phyloP scores from a whole-genome alignment of 30 jellyfish, hydroid and myxozoan genomes.

The Aurelia aurita complex sp. Pacific region DNA sequence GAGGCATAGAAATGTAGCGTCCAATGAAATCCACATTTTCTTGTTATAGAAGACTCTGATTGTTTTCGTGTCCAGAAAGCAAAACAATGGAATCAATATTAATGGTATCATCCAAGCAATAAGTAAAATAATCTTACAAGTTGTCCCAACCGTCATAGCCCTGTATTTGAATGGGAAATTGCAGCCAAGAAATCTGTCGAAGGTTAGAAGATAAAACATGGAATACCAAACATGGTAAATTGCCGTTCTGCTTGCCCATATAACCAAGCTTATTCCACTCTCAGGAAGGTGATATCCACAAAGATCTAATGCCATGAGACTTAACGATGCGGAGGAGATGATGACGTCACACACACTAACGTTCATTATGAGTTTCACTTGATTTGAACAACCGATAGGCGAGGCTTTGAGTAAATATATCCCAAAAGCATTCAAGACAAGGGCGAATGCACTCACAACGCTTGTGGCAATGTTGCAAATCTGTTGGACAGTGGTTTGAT shows the following conservation, averaged over 20 bases:
- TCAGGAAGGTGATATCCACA: not conserved
- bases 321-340: not conserved
- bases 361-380: not conserved
- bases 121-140: not conserved
- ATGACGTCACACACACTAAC: not conserved
- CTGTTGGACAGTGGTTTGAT: too few relatives aligned
- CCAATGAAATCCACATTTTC: not conserved
- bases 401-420: not conserved
- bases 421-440: not conserved
- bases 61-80: conserved; percentile 7
- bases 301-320: not conserved
- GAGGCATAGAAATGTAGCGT: not conserved
- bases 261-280: not conserved
- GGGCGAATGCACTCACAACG: not conserved
- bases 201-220: conserved; percentile 1
- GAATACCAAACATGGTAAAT: not conserved
- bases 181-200: conserved; percentile 25
- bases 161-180: conserved; percentile 3
- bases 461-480: not conserved
- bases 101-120: not conserved
- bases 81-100: not conserved
- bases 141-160: not conserved
- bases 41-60: not conserved
- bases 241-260: not conserved
- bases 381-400: not conserved